phyloP scores from a whole-genome alignment of 1,140 invertebrate species.

The Drosophila nannoptera region DNA sequence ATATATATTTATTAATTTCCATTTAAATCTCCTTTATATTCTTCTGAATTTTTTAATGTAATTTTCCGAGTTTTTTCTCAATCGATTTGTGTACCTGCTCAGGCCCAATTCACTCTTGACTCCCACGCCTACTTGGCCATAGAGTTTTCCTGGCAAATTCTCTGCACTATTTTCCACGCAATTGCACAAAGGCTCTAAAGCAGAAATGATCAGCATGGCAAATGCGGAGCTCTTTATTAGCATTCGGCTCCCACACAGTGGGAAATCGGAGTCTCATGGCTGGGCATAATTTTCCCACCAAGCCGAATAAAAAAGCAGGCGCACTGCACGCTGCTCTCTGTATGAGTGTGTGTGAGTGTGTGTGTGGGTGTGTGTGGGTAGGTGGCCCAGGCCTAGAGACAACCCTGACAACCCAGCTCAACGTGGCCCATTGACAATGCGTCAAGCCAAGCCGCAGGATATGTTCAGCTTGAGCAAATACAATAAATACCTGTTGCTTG shows the following conservation, averaged over 20 bases:
- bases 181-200: conserved; percentile 5
- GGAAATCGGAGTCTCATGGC: conserved; percentile 56
- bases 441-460: conserved; percentile 69
- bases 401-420: conserved; percentile 17
- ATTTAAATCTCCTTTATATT: no score
- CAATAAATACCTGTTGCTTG: conserved; percentile 75
- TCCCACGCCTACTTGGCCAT: background rate
- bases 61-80: no score
- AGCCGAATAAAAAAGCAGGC: conserved; percentile 17
- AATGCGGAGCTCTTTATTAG: conserved; percentile 53
- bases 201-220: conserved; percentile 11
- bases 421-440: conserved; percentile 64
- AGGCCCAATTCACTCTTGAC: background rate
- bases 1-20: no score
- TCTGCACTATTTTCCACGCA: conserved; percentile 4
- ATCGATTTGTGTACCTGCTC: no score
- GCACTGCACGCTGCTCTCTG: conserved; percentile 32
- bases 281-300: conserved; percentile 63
- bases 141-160: background rate
- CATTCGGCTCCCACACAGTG: conserved; percentile 53
- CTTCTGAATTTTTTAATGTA: no score
- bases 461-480: conserved; percentile 72
- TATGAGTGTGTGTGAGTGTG: background rate
- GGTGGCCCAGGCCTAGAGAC: background rate
- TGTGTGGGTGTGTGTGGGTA: background rate